Conservation (phyloP, 2,797 vertebrate genomes). For the Cichlasoma orientale region DNA sequence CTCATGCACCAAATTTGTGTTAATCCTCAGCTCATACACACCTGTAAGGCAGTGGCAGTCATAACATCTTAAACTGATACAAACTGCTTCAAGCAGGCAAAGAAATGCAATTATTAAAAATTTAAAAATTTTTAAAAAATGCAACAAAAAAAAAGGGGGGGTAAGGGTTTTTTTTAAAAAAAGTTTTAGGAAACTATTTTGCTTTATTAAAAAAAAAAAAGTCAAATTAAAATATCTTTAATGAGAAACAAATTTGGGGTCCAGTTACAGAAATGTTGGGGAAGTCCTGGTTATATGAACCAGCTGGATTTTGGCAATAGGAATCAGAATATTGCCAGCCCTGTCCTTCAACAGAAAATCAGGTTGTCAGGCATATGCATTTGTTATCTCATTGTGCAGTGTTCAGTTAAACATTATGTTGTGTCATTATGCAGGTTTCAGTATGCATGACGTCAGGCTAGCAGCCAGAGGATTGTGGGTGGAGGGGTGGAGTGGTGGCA, state of each 20-base stretch:
- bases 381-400: neutral
- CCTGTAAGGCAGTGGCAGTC: neutral
- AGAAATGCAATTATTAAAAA: neutral
- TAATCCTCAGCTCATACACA: neutral
- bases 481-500: neutral
- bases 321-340: neutral
- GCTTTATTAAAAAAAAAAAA: neutral
- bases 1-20: neutral
- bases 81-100: neutral
- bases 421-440: slow-evolving; percentile 20
- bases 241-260: neutral
- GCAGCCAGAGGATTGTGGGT: slow-evolving; percentile 8
- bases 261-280: neutral
- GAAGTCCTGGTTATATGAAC: neutral
- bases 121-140: too few species aligned
- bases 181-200: neutral
- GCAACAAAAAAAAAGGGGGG: too few species aligned
- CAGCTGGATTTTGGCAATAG: neutral
- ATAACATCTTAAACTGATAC: neutral
- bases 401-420: slow-evolving; percentile 13
- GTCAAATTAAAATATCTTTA: neutral
- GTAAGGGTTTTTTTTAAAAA: too few species aligned
- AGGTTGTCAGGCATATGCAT: neutral
- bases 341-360: neutral
- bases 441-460: slow-evolving; percentile 26